Evolutionary conservation across 2,888 invertebrate genomes (phyloP), one percentile per base, ranked within the genome.

Genomic region (Iphiclides podalirius): DNA sequence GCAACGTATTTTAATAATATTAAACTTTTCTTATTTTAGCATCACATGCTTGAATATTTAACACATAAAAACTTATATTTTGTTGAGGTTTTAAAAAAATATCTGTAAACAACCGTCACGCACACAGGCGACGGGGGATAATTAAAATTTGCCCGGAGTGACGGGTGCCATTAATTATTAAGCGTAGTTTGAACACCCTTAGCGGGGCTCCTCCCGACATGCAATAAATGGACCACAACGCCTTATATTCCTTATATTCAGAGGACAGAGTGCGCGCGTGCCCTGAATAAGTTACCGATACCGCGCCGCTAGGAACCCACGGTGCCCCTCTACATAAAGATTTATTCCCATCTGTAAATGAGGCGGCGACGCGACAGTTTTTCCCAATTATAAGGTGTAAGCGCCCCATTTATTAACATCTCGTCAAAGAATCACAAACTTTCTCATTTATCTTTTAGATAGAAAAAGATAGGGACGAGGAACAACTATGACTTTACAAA

Each of bases 311-410:
- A 60, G 46, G 69, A 67, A 66, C 66, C 65, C 63, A 64, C 70
- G 75, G 75, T 76, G 73, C 73, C 79, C 74, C 77, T 79, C 84
- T 86, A 82, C 79, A 82, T 82, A 84, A 82, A 88, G 87, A 88
- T 87, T 88, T 85, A 88, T 87, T 78, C 81, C 77, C 80, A 82
- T 84, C 82, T 83, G 86, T 86, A 85, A 86, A 81, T 83, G 84
- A 86, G 87, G 77, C 68, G 78, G 67, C 73, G 77, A 87, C 85
- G 85, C 82, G 86, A 84, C 86, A 81, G 72, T 85, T 85, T 87
- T 86, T 85, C 80, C 79, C 84, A 86, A 86, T 86, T 86, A 87
- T 79, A 81, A 82, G 76, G 79, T 79, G 78, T 81, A 83, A 85
- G 83, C 78, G 76, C 31, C 70, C 75, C 80, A 83, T 87, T 82